phyloP scores from a whole-genome alignment of 2,888 invertebrate species.

The Apamea epomidion region DNA sequence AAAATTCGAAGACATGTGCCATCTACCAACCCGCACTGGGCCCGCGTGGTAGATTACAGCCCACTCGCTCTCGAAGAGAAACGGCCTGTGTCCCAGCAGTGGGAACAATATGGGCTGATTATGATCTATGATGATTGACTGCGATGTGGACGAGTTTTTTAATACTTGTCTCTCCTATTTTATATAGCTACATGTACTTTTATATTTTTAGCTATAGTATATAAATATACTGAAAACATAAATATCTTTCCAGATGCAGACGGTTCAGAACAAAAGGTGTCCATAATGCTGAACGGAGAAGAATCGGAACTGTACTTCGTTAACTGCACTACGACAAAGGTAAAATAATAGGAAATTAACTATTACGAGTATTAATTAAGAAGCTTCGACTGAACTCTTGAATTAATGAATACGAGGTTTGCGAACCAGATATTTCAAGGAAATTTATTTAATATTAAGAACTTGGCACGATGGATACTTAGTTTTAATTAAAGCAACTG shows the following conservation, averaged over 20 bases:
- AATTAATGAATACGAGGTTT: conserved; percentile 12
- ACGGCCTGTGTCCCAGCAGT: too few relatives aligned
- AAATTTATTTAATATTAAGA: not conserved
- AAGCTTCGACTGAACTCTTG: conserved; percentile 7
- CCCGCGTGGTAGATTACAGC: too few relatives aligned
- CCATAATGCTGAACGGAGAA: conserved; percentile 97
- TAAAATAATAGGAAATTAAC: conserved; percentile 77
- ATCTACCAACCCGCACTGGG: too few relatives aligned
- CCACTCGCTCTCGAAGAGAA: too few relatives aligned
- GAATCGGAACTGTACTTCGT: conserved; percentile 97
- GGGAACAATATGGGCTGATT: too few relatives aligned
- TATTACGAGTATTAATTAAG: conserved; percentile 8
- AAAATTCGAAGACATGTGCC: too few relatives aligned
- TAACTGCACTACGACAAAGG: conserved; percentile 93
- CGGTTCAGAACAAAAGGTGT: conserved; percentile 95
- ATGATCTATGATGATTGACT: not conserved
- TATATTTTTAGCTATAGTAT: too few relatives aligned
- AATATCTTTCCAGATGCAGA: conserved; percentile 91
- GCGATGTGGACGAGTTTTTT: not conserved
- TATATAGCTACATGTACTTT: too few relatives aligned
- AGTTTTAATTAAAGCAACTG: not conserved
- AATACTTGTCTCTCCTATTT: not conserved
- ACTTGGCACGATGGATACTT: not conserved
- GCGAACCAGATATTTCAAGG: not conserved
- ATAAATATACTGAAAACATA: conserved; percentile 13